Conservation (phyloP, 2,113 vertebrate genomes). For the Isurus oxyrinchus region DNA sequence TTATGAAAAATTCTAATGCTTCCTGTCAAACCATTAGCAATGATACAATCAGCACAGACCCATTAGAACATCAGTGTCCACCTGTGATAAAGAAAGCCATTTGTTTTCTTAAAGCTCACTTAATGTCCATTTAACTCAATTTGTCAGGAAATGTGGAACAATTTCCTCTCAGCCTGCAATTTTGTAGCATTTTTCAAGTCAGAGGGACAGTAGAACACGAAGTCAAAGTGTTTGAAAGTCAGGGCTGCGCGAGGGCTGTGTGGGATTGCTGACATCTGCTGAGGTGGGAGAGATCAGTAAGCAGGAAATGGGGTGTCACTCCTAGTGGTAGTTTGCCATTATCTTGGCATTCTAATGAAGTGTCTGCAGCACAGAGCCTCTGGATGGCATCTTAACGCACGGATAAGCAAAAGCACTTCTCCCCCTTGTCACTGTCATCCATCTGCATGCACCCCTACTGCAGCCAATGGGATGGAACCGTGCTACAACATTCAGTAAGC, state of each 20-base stretch:
- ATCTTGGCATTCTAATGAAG: slow-evolving; percentile 99
- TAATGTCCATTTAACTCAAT: slow-evolving; percentile 99
- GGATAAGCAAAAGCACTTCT: slow-evolving; percentile 88
- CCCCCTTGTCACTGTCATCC: slow-evolving; percentile 82
- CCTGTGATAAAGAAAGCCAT: slow-evolving; percentile 99
- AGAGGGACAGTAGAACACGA: slow-evolving; percentile 65
- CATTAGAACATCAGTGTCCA: slow-evolving; percentile 99
- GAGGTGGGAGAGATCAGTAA: slow-evolving; percentile 96
- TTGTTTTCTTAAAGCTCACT: slow-evolving; percentile 99
- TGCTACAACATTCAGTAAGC: slow-evolving; percentile 80
- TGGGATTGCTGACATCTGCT: slow-evolving; percentile 97
- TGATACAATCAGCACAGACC: slow-evolving; percentile 94
- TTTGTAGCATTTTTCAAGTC: slow-evolving; percentile 86
- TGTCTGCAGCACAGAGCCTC: slow-evolving; percentile 92
- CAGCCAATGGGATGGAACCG: slow-evolving; percentile 82
- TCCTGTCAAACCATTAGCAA: slow-evolving; percentile 98
- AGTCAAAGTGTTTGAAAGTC: slow-evolving; percentile 76
- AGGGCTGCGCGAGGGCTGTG: slow-evolving; percentile 73
- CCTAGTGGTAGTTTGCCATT: slow-evolving; percentile 97
- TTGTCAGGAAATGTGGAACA: slow-evolving; percentile 99
- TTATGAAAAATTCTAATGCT: slow-evolving; percentile 97
- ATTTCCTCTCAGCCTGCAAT: slow-evolving; percentile 97
- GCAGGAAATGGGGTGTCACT: slow-evolving; percentile 98
- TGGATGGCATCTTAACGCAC: slow-evolving; percentile 92
- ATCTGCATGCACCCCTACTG: slow-evolving; percentile 90